A percentile compares a stretch with the other conserved stretches of the same genome.
These are phyloP conservation scores for Anthonomus grandis DNA, from an alignment of 1,140 invertebrate genomes.

Conservation along the genomic window DNA sequence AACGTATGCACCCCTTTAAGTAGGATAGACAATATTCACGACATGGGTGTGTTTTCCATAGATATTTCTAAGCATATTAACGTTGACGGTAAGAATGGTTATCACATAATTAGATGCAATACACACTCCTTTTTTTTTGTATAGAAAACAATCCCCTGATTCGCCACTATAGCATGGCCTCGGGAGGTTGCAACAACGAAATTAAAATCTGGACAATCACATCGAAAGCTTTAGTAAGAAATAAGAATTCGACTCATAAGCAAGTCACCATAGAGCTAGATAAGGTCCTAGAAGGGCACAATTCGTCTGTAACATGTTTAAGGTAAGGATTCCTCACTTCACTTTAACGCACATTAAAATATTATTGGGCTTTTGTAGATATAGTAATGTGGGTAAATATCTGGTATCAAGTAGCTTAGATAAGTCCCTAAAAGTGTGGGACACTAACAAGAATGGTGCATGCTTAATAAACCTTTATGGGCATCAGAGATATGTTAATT, in stretches of 20 bases:
- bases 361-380: slow-evolving; percentile 39
- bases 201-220: slow-evolving; percentile 71
- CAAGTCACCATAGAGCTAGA: slow-evolving; percentile 34
- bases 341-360: not conserved
- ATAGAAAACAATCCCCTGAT: slow-evolving; percentile 50
- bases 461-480: slow-evolving; percentile 53
- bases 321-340: slow-evolving; percentile 31
- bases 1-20: slow-evolving; percentile 43
- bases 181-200: slow-evolving; percentile 69
- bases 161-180: slow-evolving; percentile 59
- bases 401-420: slow-evolving; percentile 66
- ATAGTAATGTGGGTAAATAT: slow-evolving; percentile 57
- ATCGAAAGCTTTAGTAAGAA: slow-evolving; percentile 40
- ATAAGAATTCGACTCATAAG: slow-evolving; percentile 28
- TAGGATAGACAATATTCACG: slow-evolving; percentile 65
- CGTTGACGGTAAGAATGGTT: slow-evolving; percentile 46
- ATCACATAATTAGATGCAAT: not conserved
- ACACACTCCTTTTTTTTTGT: slow-evolving; percentile 18
- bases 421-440: slow-evolving; percentile 69
- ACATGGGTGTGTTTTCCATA: slow-evolving; percentile 67
- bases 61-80: slow-evolving; percentile 56
- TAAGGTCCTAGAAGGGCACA: slow-evolving; percentile 44
- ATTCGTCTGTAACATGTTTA: slow-evolving; percentile 59
- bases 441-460: slow-evolving; percentile 50
- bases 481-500: slow-evolving; percentile 70